Evolutionary conservation across 1,140 invertebrate genomes (phyloP), one percentile per base, ranked within the genome.

Genomic region (Hypothenemus hampei): DNA sequence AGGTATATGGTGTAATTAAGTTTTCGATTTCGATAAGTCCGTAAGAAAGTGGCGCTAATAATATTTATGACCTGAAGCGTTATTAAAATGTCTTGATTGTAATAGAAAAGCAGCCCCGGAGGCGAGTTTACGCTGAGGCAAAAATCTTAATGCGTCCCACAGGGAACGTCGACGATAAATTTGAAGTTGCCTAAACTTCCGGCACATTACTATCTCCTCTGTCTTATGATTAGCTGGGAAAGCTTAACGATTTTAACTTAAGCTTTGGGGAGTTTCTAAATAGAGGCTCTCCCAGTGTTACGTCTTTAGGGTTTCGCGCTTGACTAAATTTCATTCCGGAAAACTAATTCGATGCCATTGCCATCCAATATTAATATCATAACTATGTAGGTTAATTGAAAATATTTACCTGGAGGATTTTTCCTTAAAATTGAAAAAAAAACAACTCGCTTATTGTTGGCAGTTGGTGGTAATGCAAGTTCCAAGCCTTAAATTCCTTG

Each of bases 171-270:
- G n/a, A 49, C 21, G 18, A 35, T 29, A 33, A 37, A 49, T 49
- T 35, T 21, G 20, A 15, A 48, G n/a, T 48, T 48, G 8, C 29
- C 19, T 26, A 13, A 49, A 49, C 46, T 49, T 33, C 46, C 35
- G 13, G 46, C 35, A 49, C 29, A 24, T 39, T 39, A 49, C 23
- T 31, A 40, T 11, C n/a, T 11, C 33, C 16, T 49, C 4, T 37
- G 46, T 37, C 46, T 49, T 49, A 49, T 29, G 46, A 49, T 49
- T 49, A 49, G 35, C 46, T 33, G 33, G 46, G 45, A 29, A 23
- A 39, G 46, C 46, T 49, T 49, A 49, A 49, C 46, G 35, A 49
- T 49, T 35, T 49, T 37, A 18, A 36, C 20, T n/a, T 49, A 37
- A 49, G 29, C 46, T 47, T 49, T 37, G 35, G 46, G 46, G 46